Conservation (phyloP, 2,797 vertebrate species). For the Chrosomus eos region DNA sequence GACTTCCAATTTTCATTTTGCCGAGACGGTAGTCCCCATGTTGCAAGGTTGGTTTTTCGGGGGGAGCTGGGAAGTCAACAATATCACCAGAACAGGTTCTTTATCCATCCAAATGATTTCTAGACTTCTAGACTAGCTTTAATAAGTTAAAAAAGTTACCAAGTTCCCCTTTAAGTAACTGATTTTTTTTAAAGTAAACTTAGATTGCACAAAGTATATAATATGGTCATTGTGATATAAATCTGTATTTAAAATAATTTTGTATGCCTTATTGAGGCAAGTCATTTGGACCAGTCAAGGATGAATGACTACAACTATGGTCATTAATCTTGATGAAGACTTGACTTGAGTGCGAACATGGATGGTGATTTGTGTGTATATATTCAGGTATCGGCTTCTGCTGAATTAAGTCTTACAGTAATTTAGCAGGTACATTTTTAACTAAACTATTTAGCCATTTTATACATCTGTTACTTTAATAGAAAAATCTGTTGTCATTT, state of each 20-base stretch:
- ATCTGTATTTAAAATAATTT: not conserved
- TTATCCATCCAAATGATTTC: no score
- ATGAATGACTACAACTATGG: not conserved
- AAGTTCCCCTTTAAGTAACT: not conserved
- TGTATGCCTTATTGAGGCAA: not conserved
- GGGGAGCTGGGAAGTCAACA: no score
- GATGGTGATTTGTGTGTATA: conserved; percentile 2
- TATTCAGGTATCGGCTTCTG: not conserved
- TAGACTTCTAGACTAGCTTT: no score
- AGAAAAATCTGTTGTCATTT: no score
- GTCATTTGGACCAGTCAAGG: not conserved
- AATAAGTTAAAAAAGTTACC: no score
- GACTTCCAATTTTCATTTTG: no score
- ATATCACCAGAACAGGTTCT: no score
- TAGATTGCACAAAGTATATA: not conserved
- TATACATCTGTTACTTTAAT: no score
- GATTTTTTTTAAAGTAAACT: not conserved
- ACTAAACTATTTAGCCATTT: not conserved
- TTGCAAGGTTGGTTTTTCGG: no score
- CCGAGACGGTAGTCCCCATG: no score
- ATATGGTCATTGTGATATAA: not conserved
- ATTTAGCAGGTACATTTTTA: not conserved
- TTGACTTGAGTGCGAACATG: not conserved
- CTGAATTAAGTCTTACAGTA: not conserved
- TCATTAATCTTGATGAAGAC: not conserved